Percentiles rank a stretch among this genome's conserved stretches.
phyloP scores from a whole-genome alignment of 2,113 vertebrate species.

The Potamarius usumacintae region DNA sequence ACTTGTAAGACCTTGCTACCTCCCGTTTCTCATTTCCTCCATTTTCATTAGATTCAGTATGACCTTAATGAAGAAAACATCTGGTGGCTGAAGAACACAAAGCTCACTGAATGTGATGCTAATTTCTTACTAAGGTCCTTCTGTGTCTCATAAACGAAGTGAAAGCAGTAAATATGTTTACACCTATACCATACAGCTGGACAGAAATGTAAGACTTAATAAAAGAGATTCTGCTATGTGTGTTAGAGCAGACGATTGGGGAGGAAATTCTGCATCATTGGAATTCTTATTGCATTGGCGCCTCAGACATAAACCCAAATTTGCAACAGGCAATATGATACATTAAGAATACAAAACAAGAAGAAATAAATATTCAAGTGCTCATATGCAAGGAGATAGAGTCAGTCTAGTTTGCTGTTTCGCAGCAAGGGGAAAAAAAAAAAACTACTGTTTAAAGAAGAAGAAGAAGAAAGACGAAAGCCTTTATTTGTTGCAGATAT shows the following conservation, averaged over 20 bases:
- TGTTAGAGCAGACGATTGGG: not conserved
- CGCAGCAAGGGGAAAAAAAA: not conserved
- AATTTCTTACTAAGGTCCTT: conserved; percentile 4
- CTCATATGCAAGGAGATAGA: not conserved
- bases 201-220: not conserved
- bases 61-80: conserved; percentile 20
- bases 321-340: not conserved
- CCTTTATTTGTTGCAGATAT: not conserved
- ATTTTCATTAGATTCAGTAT: conserved; percentile 18
- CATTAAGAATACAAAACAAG: not conserved
- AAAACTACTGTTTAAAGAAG: not conserved
- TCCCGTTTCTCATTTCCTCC: not conserved
- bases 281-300: not conserved
- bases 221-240: not conserved
- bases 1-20: not conserved
- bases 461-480: not conserved
- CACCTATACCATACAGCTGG: not conserved
- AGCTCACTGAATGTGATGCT: not conserved
- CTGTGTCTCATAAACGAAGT: not conserved
- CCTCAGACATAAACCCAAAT: not conserved
- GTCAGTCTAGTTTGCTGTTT: not conserved
- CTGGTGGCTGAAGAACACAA: conserved; percentile 20
- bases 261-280: not conserved
- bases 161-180: not conserved
- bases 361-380: not conserved